Base-by-base conservation (phyloP, 2,797 vertebrate species). In the Pachyuromys duprasi region DNA sequence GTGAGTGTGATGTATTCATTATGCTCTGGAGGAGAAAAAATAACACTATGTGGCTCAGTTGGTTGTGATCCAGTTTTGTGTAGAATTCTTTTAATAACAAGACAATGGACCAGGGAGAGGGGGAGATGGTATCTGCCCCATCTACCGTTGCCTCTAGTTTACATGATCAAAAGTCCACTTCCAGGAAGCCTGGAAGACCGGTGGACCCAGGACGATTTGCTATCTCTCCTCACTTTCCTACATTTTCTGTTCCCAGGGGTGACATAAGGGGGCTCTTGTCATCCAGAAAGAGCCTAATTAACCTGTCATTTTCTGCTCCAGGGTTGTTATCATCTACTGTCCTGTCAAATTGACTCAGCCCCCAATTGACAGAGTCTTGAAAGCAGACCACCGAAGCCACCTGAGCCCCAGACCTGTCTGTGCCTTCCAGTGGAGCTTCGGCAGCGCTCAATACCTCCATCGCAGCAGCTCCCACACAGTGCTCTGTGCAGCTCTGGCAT, bases 321-420 rank as follows among this genome's bases (percentile, higher is more conserved):
- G 81, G n/a, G 62, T 90, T 90, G 67, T 83, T 92, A 94, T 94
- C 93, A 83, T 60, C 55, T 62, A 62, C 74, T 84, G 42, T 60
- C 94, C 63, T 26, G 83, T n/a, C 60, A 88, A 81, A 69, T 26
- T n/a, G 88, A 80, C 78, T 81, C 81, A 94, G 81, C 31, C 31
- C 20, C 55, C 17, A 72, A 14, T 1, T 60, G 82, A 92, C 82
- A 86, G 70, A 75, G 12, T 60, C 81, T 84, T 90, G 72, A 86
- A 93, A 74, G 93, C 86, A 83, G 78, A 39, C 83, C 24, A 8
- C 33, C 79, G 26, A 65, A 91, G 60, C 57, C 74, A 8, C 36
- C 83, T 31, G 70, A 91, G 60, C 57, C 74, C 63, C 49, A 91
- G 88, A 62, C 36, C 75, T 80, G 24, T 63, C 92, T 92, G 42